Evolutionary conservation across 2,888 invertebrate species (phyloP).

Genomic region (Limnephilus marmoratus): DNA sequence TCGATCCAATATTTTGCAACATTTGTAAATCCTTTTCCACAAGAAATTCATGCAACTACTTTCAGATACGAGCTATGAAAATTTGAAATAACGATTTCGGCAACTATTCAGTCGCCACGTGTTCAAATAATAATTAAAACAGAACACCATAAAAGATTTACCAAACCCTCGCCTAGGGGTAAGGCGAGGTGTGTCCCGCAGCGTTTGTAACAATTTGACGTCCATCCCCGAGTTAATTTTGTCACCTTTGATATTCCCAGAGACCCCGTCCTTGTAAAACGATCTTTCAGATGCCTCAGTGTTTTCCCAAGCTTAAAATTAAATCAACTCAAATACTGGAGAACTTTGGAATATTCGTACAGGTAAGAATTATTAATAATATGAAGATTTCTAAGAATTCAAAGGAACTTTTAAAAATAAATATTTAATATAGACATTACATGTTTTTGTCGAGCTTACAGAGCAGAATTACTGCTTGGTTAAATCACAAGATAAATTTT

Average conservation of each 20-base stretch:
- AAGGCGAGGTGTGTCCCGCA: background rate
- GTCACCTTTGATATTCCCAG: background rate
- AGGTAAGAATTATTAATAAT: background rate
- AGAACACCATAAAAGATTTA: background rate
- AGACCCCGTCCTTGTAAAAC: too few relatives aligned
- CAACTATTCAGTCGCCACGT: background rate
- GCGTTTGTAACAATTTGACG: background rate
- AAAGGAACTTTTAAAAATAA: background rate
- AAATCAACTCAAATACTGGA: background rate
- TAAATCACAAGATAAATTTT: background rate
- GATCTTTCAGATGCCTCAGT: constrained; percentile 7
- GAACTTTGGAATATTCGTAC: background rate
- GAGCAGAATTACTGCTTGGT: background rate
- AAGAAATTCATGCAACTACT: background rate
- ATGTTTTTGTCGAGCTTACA: background rate
- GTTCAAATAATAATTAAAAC: background rate
- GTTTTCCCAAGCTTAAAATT: background rate
- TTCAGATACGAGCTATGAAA: background rate
- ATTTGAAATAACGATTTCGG: too few relatives aligned
- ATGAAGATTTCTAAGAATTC: background rate
- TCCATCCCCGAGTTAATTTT: background rate
- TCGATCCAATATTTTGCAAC: too few relatives aligned
- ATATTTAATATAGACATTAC: background rate
- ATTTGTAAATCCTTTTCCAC: too few relatives aligned
- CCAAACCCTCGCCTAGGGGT: background rate